A percentile compares a stretch with the other conserved stretches of the same genome.
phyloP scores from a whole-genome alignment of 1,140 invertebrate genomes.

The Sitobion miscanthi region DNA sequence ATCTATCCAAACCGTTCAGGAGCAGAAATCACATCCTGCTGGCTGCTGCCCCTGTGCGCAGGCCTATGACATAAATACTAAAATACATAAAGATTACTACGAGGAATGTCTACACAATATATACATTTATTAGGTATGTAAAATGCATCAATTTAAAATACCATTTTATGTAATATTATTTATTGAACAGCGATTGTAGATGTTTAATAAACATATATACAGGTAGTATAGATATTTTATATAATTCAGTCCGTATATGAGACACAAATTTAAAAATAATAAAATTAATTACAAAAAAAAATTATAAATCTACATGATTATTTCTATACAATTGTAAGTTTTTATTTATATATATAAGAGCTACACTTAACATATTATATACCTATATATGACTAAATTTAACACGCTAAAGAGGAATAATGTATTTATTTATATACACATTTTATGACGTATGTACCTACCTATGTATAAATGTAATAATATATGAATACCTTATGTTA shows the following conservation, averaged over 20 bases:
- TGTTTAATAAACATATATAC: not conserved
- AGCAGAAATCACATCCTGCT: no score
- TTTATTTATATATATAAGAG: not conserved
- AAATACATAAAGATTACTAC: no score
- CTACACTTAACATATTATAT: conserved; percentile 3
- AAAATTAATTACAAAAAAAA: not conserved
- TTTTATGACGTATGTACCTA: not conserved
- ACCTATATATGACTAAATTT: not conserved
- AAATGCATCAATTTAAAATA: not conserved
- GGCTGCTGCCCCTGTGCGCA: no score
- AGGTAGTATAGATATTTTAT: conserved; percentile 19
- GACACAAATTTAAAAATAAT: not conserved
- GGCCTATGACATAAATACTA: no score
- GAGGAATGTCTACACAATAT: not conserved
- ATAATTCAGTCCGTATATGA: conserved; percentile 8
- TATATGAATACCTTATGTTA: conserved; percentile 25
- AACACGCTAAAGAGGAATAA: conserved; percentile 5
- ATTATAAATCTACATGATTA: not conserved
- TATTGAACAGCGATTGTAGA: not conserved
- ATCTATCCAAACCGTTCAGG: no score
- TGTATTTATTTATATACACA: not conserved
- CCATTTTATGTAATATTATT: not conserved
- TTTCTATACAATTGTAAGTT: not conserved
- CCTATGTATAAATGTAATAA: not conserved
- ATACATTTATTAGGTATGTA: no score